Percentiles rank a stretch among this genome's conserved stretches.
These are phyloP conservation scores for Aporrectodea caliginosa DNA, from an alignment of 1,140 invertebrate genomes.

Conservation along the genomic window DNA sequence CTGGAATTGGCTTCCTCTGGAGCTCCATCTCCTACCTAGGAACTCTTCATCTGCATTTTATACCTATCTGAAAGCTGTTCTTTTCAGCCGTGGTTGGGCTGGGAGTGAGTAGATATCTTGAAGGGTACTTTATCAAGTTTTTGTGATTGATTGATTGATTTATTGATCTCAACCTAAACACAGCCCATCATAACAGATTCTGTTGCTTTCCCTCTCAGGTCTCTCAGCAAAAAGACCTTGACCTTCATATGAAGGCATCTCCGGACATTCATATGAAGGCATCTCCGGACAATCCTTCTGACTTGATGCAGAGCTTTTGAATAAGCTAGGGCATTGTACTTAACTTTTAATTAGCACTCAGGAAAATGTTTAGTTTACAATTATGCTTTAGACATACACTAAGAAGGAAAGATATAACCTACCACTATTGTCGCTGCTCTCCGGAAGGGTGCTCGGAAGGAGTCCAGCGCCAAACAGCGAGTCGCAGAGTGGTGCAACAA, in stretches of 20 bases:
- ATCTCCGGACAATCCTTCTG: background rate
- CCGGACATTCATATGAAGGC: no score
- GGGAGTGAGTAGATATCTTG: no score
- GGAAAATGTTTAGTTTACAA: background rate
- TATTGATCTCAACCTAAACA: no score
- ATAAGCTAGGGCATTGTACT: no score
- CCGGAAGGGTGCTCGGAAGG: constrained; percentile 55
- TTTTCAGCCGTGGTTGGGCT: no score
- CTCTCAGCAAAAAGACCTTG: no score
- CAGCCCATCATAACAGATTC: no score
- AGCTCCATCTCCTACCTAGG: background rate
- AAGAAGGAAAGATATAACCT: background rate
- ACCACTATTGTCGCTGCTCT: background rate
- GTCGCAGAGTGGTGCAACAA: constrained; percentile 63
- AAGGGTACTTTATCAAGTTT: no score
- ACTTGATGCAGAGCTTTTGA: background rate
- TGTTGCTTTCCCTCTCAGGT: no score
- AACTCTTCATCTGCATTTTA: background rate
- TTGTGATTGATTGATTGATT: no score
- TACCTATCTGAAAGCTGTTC: background rate
- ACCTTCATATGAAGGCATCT: no score
- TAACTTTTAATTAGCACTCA: background rate
- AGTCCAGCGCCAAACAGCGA: constrained; percentile 62
- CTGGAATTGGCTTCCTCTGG: background rate
- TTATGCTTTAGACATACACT: background rate